Percentiles rank a stretch among this genome's conserved stretches.
phyloP scores from a whole-genome alignment of 1,140 invertebrate genomes.

The Polypedilum vanderplanki region DNA sequence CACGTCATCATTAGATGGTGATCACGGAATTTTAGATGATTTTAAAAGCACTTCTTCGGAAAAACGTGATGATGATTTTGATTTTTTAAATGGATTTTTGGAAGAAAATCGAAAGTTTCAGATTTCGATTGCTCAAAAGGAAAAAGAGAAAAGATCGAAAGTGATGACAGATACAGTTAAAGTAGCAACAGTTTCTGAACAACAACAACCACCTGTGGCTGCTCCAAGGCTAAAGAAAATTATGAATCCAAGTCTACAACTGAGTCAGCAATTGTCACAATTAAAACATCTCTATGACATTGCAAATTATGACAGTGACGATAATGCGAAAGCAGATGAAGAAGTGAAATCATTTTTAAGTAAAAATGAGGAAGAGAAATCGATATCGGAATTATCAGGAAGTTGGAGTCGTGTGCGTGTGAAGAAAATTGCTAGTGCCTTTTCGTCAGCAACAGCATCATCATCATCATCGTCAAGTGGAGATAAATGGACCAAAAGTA shows the following conservation, averaged over 20 bases:
- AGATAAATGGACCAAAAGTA: conserved; percentile 26
- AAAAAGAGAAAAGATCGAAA: not conserved
- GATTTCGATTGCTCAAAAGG: not conserved
- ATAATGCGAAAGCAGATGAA: conserved; percentile 41
- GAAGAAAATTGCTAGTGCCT: conserved; percentile 36
- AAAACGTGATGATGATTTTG: not conserved
- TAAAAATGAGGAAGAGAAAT: conserved; percentile 32
- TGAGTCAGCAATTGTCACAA: conserved; percentile 41
- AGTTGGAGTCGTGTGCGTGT: conserved; percentile 44
- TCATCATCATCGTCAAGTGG: not conserved
- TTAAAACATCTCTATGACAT: conserved; percentile 39
- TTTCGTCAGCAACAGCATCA: not conserved
- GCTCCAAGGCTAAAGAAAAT: conserved; percentile 39
- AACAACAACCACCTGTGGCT: conserved; percentile 34
- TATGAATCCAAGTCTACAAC: conserved; percentile 36
- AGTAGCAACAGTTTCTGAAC: too few species aligned
- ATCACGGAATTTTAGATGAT: not conserved
- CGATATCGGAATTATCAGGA: conserved; percentile 37
- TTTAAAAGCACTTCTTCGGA: not conserved
- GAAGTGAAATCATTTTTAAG: conserved; percentile 39
- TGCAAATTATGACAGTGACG: conserved; percentile 32
- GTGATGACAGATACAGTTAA: not conserved
- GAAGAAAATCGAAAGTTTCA: conserved; percentile 26
- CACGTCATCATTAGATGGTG: conserved; percentile 9
- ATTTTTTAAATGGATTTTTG: conserved; percentile 10